Conservation (phyloP, 2,797 vertebrate species). For the Myotis daubentonii region DNA sequence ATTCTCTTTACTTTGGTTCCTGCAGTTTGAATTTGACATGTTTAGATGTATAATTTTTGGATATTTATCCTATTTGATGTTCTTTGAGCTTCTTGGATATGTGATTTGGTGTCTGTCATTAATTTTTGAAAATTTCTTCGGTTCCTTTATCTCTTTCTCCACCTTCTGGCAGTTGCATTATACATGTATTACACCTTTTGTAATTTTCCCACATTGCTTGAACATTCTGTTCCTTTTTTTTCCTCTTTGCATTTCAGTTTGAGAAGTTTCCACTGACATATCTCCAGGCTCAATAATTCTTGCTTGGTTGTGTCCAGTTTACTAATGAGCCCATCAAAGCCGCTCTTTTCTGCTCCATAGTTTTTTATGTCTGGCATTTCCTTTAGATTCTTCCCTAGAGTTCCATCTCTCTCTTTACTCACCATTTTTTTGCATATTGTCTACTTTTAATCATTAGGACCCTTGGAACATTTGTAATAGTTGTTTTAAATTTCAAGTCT, state of each 20-base stretch:
- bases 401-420: not conserved
- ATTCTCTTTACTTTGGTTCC: not conserved
- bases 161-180: not conserved
- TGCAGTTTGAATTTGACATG: not conserved
- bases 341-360: not conserved
- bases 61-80: not conserved
- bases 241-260: not conserved
- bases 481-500: not conserved
- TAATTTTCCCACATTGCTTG: not conserved
- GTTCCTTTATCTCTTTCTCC: not conserved
- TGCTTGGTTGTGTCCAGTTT: not conserved
- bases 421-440: not conserved
- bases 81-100: not conserved
- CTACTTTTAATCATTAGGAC: not conserved
- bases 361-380: not conserved
- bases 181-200: rapidly evolving
- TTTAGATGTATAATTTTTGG: not conserved
- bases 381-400: not conserved
- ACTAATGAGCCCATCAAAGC: not conserved
- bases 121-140: not conserved
- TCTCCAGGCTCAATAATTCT: not conserved
- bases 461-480: not conserved
- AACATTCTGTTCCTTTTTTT: not conserved
- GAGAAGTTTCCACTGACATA: not conserved
- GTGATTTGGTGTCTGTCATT: not conserved